Base-by-base conservation (phyloP, 2,797 vertebrate species). In the Labeo calbasu region DNA sequence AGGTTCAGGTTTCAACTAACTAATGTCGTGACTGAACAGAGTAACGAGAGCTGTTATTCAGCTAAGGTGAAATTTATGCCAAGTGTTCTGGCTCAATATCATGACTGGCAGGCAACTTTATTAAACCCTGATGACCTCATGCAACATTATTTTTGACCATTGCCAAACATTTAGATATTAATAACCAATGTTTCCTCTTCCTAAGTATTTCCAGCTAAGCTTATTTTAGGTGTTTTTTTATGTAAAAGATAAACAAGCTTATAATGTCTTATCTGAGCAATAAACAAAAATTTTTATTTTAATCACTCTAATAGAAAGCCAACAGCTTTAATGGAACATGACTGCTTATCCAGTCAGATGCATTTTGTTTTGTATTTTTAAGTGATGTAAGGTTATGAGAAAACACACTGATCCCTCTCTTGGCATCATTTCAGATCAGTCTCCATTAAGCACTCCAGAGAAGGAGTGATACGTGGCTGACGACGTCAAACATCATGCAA, bases 361-460 rank as follows among this genome's bases (percentile, higher is more conserved):
- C 25, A 25, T 73, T 51, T 51, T 51, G 50, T 66, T 36, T 19
- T 5, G 48, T 73, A 25, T 51, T 19, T 70, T 28, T 25, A 12
- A 61, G 23, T 25, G 25, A 2, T 61, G 59, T 51, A 51, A 50
- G 23, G 8, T 36, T 19, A 66, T 40, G 15, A 66, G 36, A 10
- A 57, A 76, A n/a, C 59, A 15, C 71, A n/a, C 48, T 23, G 28
- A 57, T 61, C 21, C 5, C 11, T 65, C 73, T 77, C 36, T 14
- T 36, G 66, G 9, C 72, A 80, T 77, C 72, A 83, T 86, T 87
- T 87, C 79, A 82, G 61, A 25, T 53, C 19, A 72, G 78, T 11
- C 69, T 63, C 21, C 23, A 40, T 51, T 14, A 36, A 55, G 65
- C 32, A 70, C 43, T 51, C 25, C 36, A 71, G 65, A 13, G 36